A percentile compares a stretch with the other conserved stretches of the same genome.
Conservation (phyloP, 2,797 vertebrate species). For the Paedocypris micromegethes region DNA sequence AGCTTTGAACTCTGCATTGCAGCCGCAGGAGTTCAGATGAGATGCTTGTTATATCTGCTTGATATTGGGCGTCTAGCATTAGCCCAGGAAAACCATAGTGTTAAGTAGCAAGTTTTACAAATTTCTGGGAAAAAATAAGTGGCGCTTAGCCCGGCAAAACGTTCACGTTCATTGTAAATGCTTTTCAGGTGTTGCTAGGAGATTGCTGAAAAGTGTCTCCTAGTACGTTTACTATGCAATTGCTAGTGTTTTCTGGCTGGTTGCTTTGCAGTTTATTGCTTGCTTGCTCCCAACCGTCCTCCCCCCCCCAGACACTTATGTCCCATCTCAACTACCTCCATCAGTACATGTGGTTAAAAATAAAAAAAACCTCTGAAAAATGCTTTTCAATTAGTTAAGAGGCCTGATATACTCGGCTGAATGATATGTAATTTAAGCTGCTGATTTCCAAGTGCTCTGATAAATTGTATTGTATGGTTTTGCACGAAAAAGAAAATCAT, state of each 20-base stretch:
- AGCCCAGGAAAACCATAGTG: too few species aligned
- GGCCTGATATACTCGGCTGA: constrained; percentile 1
- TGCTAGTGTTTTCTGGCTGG: neutral
- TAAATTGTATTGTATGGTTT: neutral
- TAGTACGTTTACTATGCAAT: neutral
- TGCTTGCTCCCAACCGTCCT: too few species aligned
- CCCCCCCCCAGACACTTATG: neutral
- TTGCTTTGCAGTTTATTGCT: neutral
- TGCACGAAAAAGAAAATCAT: neutral
- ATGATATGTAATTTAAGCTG: neutral
- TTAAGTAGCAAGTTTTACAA: neutral
- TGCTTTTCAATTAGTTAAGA: neutral
- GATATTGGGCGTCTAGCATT: neutral
- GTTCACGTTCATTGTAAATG: neutral
- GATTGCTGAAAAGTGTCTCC: neutral
- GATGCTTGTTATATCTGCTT: neutral
- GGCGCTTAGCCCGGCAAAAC: neutral
- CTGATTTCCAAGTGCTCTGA: neutral
- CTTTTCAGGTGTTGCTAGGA: neutral
- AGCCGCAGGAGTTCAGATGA: neutral
- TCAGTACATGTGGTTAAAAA: too few species aligned
- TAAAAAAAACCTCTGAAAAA: neutral
- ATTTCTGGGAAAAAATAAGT: neutral
- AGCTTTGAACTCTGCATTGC: constrained; percentile 2
- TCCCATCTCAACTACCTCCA: neutral